A percentile compares a stretch with the other conserved stretches of the same genome.
Conservation (phyloP, 2,888 invertebrate species). For the Phymatocera aterrima region DNA sequence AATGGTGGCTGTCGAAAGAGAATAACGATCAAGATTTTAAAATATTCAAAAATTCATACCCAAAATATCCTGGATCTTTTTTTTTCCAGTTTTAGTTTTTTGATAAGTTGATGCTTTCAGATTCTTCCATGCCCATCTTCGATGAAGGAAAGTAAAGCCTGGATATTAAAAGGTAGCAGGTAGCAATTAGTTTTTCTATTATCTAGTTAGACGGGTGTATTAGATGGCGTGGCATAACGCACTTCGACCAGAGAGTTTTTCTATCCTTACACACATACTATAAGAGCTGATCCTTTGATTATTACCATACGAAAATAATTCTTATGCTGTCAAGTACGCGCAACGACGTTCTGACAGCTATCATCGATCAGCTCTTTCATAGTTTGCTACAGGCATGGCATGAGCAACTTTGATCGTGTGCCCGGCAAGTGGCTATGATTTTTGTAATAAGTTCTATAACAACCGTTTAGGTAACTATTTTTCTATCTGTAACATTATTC, state of each 20-base stretch:
- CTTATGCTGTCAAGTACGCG: slow-evolving; percentile 15
- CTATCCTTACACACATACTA: not conserved
- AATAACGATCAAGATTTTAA: not conserved
- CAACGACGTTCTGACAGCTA: not conserved
- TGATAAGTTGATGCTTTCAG: no score
- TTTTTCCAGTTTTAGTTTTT: no score
- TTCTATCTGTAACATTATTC: no score
- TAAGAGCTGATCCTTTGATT: not conserved
- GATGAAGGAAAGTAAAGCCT: not conserved
- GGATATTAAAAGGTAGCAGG: slow-evolving; percentile 12
- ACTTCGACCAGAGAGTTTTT: not conserved
- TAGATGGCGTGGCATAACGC: no score
- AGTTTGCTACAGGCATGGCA: not conserved
- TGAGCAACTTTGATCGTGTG: not conserved
- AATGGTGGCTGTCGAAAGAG: not conserved
- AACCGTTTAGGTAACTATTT: no score
- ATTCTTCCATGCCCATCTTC: not conserved
- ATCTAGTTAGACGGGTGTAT: not conserved
- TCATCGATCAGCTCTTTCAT: slow-evolving; percentile 6
- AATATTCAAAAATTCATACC: not conserved
- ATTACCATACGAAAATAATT: slow-evolving; percentile 17
- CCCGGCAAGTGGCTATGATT: not conserved
- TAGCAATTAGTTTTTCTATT: slow-evolving; percentile 15
- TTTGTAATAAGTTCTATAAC: not conserved
- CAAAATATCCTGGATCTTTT: not conserved